Evolutionary conservation across 2,797 vertebrate species (phyloP).

Genomic region (Eulemur mongoz): DNA sequence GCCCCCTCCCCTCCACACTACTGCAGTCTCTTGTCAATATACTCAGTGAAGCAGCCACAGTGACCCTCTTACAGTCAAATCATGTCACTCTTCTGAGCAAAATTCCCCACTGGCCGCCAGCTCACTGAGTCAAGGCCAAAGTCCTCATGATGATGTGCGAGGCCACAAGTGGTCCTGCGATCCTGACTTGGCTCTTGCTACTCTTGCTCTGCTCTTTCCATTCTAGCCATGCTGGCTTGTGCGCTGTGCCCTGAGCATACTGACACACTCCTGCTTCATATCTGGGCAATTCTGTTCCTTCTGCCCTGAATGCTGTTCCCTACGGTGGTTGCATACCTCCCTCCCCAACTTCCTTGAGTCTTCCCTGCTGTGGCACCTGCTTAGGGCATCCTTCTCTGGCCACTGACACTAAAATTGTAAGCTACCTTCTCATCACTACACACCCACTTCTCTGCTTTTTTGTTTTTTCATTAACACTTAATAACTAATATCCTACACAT

Average conservation of each 20-base stretch:
- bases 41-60: not conserved
- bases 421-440: not conserved
- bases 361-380: not conserved
- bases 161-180: rapidly evolving
- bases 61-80: not conserved
- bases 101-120: rapidly evolving
- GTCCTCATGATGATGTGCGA: rapidly evolving
- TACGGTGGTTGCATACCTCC: rapidly evolving
- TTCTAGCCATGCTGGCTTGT: rapidly evolving
- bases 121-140: not conserved
- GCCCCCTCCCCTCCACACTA: rapidly evolving
- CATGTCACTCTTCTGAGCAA: not conserved
- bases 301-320: not conserved
- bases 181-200: rapidly evolving
- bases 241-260: rapidly evolving
- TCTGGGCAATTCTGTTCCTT: rapidly evolving
- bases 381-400: not conserved
- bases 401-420: not conserved
- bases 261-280: rapidly evolving
- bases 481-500: rapidly evolving
- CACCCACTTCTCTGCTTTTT: too few relatives aligned
- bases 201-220: rapidly evolving
- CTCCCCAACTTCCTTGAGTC: not conserved
- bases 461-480: not conserved
- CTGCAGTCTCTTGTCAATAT: rapidly evolving